These are phyloP conservation scores for Pseudobourletiella spinata DNA, from an alignment of 1,140 invertebrate species.

Conservation along the genomic window DNA sequence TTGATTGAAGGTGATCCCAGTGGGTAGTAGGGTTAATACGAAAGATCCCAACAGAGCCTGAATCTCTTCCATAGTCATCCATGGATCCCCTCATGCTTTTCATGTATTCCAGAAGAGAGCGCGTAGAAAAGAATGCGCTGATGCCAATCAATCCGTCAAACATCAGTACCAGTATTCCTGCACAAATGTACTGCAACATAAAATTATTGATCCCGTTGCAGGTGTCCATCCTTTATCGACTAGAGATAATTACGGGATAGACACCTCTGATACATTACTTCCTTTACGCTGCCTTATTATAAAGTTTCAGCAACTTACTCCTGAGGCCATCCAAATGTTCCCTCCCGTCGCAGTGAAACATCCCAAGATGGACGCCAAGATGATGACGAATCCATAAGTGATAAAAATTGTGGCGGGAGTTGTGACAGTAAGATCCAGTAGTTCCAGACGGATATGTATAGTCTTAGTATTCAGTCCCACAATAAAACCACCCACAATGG, in stretches of 20 bases:
- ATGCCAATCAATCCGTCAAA: conserved; percentile 7
- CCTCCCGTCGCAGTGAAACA: conserved; percentile 10
- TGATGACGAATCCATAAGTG: conserved; percentile 16
- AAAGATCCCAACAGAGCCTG: conserved; percentile 3
- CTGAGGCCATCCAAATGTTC: not conserved
- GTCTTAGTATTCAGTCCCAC: conserved; percentile 19
- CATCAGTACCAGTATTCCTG: not conserved
- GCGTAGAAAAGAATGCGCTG: not conserved
- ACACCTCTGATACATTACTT: too few relatives aligned
- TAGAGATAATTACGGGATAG: too few relatives aligned
- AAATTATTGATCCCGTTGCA: too few relatives aligned
- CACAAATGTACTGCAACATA: conserved; percentile 2
- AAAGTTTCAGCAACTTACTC: too few relatives aligned
- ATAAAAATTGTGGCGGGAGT: conserved; percentile 26
- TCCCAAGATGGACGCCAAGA: not conserved
- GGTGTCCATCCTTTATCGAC: too few relatives aligned
- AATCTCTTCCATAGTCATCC: conserved; percentile 2
- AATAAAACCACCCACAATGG: conserved; percentile 14
- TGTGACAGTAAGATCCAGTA: conserved; percentile 4
- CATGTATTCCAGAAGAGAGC: not conserved
- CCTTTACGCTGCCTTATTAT: too few relatives aligned
- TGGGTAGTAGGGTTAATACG: not conserved
- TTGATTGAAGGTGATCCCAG: conserved; percentile 22
- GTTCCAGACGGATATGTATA: conserved; percentile 10
- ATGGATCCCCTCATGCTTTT: not conserved